Percentiles rank a stretch among this genome's conserved stretches.
Evolutionary conservation across 2,797 vertebrate species (phyloP).

Genomic region (Aratinga solstitialis): DNA sequence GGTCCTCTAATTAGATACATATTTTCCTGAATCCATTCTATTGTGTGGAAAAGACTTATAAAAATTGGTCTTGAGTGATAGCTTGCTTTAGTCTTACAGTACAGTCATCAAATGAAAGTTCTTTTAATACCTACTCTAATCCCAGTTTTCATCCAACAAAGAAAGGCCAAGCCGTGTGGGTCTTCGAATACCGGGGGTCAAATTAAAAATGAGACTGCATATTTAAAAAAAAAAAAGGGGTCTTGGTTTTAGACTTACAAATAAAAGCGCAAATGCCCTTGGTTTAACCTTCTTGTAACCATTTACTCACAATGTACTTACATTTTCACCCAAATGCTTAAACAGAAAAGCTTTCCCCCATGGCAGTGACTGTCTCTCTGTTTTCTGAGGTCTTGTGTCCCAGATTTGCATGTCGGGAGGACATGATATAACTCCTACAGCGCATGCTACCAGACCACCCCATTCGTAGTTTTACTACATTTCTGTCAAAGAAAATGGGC

Average conservation of each 20-base stretch:
- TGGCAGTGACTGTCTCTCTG: neutral
- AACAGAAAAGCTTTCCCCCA: neutral
- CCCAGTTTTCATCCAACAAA: neutral
- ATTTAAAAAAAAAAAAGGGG: neutral
- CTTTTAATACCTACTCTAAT: neutral
- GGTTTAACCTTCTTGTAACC: neutral
- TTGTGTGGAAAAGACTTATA: neutral
- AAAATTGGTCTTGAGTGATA: neutral
- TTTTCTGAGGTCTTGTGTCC: neutral
- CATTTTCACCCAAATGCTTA: neutral
- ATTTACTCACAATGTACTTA: neutral
- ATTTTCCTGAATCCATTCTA: neutral
- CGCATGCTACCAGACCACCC: neutral
- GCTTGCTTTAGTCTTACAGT: neutral
- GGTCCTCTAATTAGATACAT: neutral
- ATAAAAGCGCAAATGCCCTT: neutral
- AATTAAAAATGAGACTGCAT: neutral
- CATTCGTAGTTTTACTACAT: neutral
- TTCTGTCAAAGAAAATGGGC: conserved; percentile 2
- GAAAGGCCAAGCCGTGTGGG: neutral
- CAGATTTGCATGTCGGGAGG: neutral
- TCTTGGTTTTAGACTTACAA: neutral
- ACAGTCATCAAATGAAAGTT: neutral
- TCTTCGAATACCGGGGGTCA: neutral
- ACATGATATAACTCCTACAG: neutral